Evolutionary conservation across 2,113 vertebrate genomes (phyloP), one percentile per base, ranked within the genome.

Genomic region (Cyanocitta stelleri): DNA sequence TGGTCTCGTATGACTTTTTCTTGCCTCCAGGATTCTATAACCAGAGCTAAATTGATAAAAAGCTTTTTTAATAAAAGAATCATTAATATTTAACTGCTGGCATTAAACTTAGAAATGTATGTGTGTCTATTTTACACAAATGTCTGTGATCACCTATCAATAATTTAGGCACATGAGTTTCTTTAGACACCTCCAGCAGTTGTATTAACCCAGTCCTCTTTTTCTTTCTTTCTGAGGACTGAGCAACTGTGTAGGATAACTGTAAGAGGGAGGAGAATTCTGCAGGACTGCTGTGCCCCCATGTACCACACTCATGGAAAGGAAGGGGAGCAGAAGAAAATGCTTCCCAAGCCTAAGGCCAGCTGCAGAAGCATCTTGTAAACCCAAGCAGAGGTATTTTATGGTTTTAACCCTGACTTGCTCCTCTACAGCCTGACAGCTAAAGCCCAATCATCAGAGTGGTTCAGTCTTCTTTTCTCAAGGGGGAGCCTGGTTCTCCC

Each of bases 201-300:
- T 76, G 13, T 12, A 54, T 69, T 76, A 85, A 73, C 29, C 35
- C 66, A 54, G 16, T 46, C 16, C 20, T 64, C 52, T 43, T 51
- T 69, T 51, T 68, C 48, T 55, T 46, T 63, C 26, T 68, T 49
- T 49, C 22, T n/a, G 35, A 90, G 27, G 43, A 9, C 13, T 73
- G n/a, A 93, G 35, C 16, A 54, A 7, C 14, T 41, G 21, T 69
- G 41, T 13, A 12, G n/a, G 39, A 16, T 13, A 56, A 14, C n/a
- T 41, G 10, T 13, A 35, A n/a, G 85, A n/a, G 23, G 44, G 37
- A 21, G 58, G 14, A 77, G 32, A 80, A 54, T 56, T 68, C 58
- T 79, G 30, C 23, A 79, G 52, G 74, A 52, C 8, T 0, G 0
- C 30, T 54, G 1, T 37, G 22, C 6, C 9, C 4, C 1, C 2